Base-by-base conservation (phyloP, 2,113 vertebrate species). In the Lophius piscatorius region DNA sequence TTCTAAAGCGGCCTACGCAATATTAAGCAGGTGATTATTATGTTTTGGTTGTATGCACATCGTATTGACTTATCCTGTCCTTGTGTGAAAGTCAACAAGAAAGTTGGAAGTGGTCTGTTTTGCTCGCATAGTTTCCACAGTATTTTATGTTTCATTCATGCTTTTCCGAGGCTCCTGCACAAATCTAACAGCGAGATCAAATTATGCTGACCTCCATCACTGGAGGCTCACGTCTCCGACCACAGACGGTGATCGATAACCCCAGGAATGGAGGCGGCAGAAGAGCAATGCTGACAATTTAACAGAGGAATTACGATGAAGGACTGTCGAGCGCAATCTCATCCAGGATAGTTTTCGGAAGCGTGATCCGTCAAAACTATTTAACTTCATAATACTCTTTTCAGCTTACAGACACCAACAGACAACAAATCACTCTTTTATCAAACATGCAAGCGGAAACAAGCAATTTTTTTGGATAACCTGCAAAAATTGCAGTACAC, bases 131-230 rank as follows among this genome's bases (percentile, higher is more conserved):
- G 17, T 46, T 66, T 75, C 31, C 45, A n/a, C 36, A 16, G 11
- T 58, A 59, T 38, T 18, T 45, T 24, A 48, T n/a, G 5, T 49
- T 35, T 40, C 18, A 28, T n/a, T n/a, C 26, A 4, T 34, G 52
- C 38, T 67, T 57, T 65, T 63, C 28, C 20, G 12, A 68, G 46
- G 23, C 48, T 33, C 26, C 24, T 4, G 59, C 34, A 61, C 51
- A 42, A 61, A 64, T 42, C 59, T 35, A 59, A 52, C 57, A 13
- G 31, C 28, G 10, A 45, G 79, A 87, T 87, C 76, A 47, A 49
- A 80, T 90, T 86, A 62, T 87, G 86, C 85, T 88, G 89, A 90
- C 70, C 45, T 66, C 36, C 36, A 40, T 70, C 64, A 51, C 39
- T 13, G 70, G 47, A 46, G 55, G 54, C 41, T 65, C 42, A 63